Evolutionary conservation across 2,113 vertebrate species (phyloP), one percentile per base, ranked within the genome.

Genomic region (Cyphomyrus plagiostoma): DNA sequence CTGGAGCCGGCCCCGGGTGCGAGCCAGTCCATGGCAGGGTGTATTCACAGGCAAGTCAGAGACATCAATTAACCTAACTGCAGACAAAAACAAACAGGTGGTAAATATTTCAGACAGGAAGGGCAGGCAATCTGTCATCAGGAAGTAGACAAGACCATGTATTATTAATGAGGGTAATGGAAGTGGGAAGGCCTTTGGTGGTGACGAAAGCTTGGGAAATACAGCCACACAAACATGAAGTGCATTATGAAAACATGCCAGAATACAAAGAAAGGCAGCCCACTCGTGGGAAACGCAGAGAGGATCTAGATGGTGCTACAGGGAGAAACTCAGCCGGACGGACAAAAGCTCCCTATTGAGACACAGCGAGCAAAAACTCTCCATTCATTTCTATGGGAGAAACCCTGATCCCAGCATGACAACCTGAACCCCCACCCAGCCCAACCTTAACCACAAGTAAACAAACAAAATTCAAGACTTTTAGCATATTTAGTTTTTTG

Each of bases 41-140:
- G 17, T 5, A 56, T 21, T 5, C 15, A 42, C 74, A 80, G 74
- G 13, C 35, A 80, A 80, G 13, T 39, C 1, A 39, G 30, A 77
- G 30, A 77, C 35, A 39, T 19, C 30, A 6, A 77, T 77, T 35
- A 80, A 42, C 74, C 74, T 42, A 8, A 39, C 35, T 80, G 17
- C 74, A 70, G 50, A 88, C 62, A 84, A 90, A 94, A 93, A 92
- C 89, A 92, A 91, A 87, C 83, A 87, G 49, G 83, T 93, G 89
- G 87, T 97, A 92, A 97, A 97, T 97, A 97, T 97, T 97, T 97
- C 88, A 97, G 93, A 95, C 93, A 94, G 94, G 93, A 95, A 94
- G 92, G 92, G 92, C 93, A 96, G 93, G 92, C 91, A 90, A 95
- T 95, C 94, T 95, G 91, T 95, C 94, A 95, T 95, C 95, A 88